Conservation (phyloP, 2,797 vertebrate genomes). For the Danio tinwini region DNA sequence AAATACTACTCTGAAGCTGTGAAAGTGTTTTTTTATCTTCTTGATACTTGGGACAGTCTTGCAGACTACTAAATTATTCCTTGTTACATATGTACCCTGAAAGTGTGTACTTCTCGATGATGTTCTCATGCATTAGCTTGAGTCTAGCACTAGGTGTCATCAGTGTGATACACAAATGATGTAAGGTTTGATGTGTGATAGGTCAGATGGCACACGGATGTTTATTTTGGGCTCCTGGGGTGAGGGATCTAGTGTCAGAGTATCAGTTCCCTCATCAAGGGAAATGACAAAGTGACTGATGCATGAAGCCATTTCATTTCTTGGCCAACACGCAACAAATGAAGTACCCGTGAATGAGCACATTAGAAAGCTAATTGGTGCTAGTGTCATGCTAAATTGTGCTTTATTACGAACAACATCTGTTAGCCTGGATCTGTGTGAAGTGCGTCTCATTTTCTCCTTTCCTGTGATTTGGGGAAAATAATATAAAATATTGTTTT, state of each 20-base stretch:
- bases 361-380: slow-evolving; percentile 19
- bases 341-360: slow-evolving; percentile 9
- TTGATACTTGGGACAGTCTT: no score
- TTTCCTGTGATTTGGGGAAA: not conserved
- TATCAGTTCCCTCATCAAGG: slow-evolving; percentile 11
- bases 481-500: no score
- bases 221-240: slow-evolving; percentile 26
- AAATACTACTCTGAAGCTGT: no score
- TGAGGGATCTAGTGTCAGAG: slow-evolving; percentile 28
- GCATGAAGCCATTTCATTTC: slow-evolving; percentile 1
- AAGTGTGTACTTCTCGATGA: not conserved
- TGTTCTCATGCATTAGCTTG: not conserved
- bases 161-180: slow-evolving; percentile 43
- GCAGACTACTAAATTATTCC: no score
- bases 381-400: slow-evolving; percentile 31
- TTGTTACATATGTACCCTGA: no score
- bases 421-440: slow-evolving; percentile 48
- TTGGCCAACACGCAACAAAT: not conserved
- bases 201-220: not conserved
- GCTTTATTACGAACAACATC: slow-evolving; percentile 61
- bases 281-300: slow-evolving; percentile 31
- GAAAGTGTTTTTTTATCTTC: no score
- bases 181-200: not conserved
- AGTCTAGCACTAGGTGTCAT: slow-evolving; percentile 64
- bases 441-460: not conserved